Evolutionary conservation across 2,888 invertebrate genomes (phyloP), one percentile per base, ranked within the genome.

Genomic region (Orthosia gothica): DNA sequence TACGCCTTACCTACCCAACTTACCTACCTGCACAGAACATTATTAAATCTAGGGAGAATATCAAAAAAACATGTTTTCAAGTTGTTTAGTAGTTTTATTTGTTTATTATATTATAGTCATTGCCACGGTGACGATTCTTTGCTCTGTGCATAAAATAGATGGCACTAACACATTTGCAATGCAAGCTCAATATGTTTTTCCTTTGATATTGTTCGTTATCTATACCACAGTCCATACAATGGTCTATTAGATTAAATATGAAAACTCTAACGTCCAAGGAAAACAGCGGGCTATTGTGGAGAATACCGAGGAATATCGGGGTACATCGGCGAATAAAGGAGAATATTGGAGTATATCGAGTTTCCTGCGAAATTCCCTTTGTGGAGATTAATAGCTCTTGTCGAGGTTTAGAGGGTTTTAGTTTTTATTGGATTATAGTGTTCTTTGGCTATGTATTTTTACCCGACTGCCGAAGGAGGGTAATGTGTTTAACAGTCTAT

Each of bases 161-260:
- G 1, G 15, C 1, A 40, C 40, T 23, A 32, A 2, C 16, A 11
- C 45, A 18, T 26, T 58, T 18, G n/a, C 9, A 16, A 54, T 65
- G 69, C 66, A 66, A 64, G 12, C 62, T 75, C 61, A 66, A 40
- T 61, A 55, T 80, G 50, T 74, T 67, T 59, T 50, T 20, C 0
- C 1, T 80, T 47, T 64, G 18, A 26, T 62, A 54, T 58, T 54
- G 49, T 61, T 59, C 20, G 45, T 18, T 63, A 23, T 49, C 23
- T 66, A 26, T 23, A 2, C 11, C 47, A 40, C 4, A 15, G 57
- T 58, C 32, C 18, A 67, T 26, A 79, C 73, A 73, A 59, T 55
- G 23, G 55, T 52, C 23, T 66, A 66, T 62, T 52, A 47, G 57
- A 58, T 72, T 73, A 67, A 73, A 73, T 50, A 73, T 73, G 49